Percentiles rank a stretch among this genome's conserved stretches.
These are phyloP conservation scores for Bombus sylvicola DNA, from an alignment of 1,140 invertebrate genomes.

Conservation along the genomic window DNA sequence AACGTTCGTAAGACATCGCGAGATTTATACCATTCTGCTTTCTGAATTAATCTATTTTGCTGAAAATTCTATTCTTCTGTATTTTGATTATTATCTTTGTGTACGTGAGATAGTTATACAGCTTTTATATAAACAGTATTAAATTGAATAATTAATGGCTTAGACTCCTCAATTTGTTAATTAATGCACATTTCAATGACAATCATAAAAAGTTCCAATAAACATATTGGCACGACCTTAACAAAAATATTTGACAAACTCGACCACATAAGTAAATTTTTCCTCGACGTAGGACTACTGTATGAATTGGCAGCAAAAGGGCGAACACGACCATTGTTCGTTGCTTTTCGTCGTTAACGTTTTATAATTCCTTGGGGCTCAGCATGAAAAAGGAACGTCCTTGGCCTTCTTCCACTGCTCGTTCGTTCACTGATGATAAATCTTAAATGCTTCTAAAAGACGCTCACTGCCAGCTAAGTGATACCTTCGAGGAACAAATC, in stretches of 20 bases:
- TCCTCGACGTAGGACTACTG: slow-evolving; percentile 21
- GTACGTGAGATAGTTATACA: neutral
- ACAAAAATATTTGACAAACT: slow-evolving; percentile 4
- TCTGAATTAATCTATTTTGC: neutral
- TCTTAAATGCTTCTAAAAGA: slow-evolving; percentile 22
- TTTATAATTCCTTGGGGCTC: slow-evolving; percentile 39
- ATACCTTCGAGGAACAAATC: neutral
- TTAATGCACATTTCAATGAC: neutral
- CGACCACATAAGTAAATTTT: neutral
- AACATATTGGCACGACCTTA: neutral
- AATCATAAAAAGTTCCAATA: neutral
- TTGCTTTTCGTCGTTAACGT: slow-evolving; percentile 44
- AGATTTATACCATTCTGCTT: neutral
- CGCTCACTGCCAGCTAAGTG: slow-evolving; percentile 54
- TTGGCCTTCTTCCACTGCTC: slow-evolving; percentile 24
- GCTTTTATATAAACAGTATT: too few species aligned
- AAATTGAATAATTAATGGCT: too few species aligned
- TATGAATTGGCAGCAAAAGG: neutral
- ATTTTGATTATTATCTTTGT: neutral
- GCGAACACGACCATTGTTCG: slow-evolving; percentile 14
- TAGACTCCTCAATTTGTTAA: too few species aligned
- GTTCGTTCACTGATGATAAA: slow-evolving; percentile 19
- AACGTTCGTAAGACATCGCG: neutral
- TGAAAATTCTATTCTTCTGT: neutral
- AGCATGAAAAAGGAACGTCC: slow-evolving; percentile 33